phyloP scores from a whole-genome alignment of 2,113 vertebrate species.

The Phocoena sinus region DNA sequence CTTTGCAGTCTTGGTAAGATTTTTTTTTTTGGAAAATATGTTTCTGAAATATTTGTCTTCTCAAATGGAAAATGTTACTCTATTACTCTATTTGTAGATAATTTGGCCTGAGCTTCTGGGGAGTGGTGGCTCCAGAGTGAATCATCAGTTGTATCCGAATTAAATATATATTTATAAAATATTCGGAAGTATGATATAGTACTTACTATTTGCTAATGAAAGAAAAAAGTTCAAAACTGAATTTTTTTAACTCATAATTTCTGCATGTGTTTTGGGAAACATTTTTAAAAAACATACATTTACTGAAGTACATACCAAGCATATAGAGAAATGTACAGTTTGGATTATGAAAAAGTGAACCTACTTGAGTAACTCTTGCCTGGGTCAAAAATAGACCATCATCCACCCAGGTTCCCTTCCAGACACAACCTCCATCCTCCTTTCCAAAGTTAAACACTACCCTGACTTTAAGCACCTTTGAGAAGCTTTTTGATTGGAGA shows the following conservation, averaged over 20 bases:
- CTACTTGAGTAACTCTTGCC: not conserved
- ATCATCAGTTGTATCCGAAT: not conserved
- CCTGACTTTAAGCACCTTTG: not conserved
- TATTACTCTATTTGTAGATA: not conserved
- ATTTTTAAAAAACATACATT: not conserved
- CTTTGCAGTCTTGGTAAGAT: conserved; percentile 96
- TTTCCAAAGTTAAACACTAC: not conserved
- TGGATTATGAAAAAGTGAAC: not conserved
- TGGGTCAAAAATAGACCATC: not conserved
- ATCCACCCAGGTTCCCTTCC: not conserved
- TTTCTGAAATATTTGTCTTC: conserved; percentile 7
- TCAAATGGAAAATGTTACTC: conserved; percentile 3
- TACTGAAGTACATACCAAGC: not conserved
- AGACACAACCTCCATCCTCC: too few relatives aligned
- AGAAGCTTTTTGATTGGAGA: not conserved
- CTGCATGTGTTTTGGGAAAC: not conserved
- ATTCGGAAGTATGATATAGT: not conserved
- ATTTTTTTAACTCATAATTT: not conserved
- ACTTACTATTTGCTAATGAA: not conserved
- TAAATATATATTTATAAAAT: not conserved
- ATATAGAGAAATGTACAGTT: not conserved
- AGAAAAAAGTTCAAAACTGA: not conserved
- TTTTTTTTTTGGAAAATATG: not conserved
- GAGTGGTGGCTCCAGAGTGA: not conserved
- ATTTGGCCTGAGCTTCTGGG: not conserved